phyloP scores from a whole-genome alignment of 1,140 invertebrate species.

The Cotesia vestalis region DNA sequence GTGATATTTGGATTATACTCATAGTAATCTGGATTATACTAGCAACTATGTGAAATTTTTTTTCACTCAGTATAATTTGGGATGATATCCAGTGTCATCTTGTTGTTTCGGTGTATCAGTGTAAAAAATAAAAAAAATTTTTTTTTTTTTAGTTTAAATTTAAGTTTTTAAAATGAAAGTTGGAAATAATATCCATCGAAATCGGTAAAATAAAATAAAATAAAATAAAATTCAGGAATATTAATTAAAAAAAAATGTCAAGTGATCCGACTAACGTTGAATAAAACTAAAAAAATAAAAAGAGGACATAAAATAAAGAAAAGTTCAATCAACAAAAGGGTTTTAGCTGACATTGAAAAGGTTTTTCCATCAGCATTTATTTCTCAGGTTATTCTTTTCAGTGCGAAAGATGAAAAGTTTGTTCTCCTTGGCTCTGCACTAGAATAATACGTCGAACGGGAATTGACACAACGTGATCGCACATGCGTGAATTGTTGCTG shows the following conservation, averaged over 20 bases:
- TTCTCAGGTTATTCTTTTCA: conserved; percentile 4
- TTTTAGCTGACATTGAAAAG: conserved; percentile 29
- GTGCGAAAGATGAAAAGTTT: not conserved
- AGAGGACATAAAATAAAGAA: conserved; percentile 9
- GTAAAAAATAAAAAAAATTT: too few relatives aligned
- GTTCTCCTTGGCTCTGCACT: not conserved
- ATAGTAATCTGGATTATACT: too few relatives aligned
- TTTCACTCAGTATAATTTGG: too few relatives aligned
- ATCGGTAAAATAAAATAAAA: too few relatives aligned
- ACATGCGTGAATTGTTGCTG: conserved; percentile 36
- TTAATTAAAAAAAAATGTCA: conserved; percentile 2
- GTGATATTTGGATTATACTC: too few relatives aligned
- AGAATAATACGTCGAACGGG: conserved; percentile 10
- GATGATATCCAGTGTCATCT: too few relatives aligned
- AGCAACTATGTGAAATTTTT: too few relatives aligned
- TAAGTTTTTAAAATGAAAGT: too few relatives aligned
- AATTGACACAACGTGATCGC: conserved; percentile 31
- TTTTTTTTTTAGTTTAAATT: too few relatives aligned
- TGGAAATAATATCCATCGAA: too few relatives aligned
- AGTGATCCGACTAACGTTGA: not conserved
- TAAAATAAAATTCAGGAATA: too few relatives aligned
- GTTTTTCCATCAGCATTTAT: conserved; percentile 18
- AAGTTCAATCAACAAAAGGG: not conserved
- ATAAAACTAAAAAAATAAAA: not conserved
- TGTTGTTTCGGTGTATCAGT: too few relatives aligned